These are phyloP conservation scores for Barnardius zonarius DNA, from an alignment of 2,113 vertebrate genomes.

Conservation along the genomic window DNA sequence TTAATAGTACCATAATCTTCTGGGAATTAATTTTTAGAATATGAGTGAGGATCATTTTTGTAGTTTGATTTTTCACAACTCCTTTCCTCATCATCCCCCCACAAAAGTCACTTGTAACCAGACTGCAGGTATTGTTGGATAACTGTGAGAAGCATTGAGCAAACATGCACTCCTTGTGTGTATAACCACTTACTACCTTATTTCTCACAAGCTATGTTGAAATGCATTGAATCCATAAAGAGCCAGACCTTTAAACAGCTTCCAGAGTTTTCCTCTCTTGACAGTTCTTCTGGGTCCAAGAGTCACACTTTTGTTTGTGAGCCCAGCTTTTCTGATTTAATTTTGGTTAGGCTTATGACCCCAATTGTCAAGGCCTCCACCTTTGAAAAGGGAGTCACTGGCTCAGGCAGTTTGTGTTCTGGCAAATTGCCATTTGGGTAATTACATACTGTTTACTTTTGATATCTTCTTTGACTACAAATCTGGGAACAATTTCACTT, in stretches of 20 bases:
- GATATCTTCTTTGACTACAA: not conserved
- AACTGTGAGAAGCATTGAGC: not conserved
- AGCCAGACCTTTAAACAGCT: not conserved
- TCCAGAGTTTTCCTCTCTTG: not conserved
- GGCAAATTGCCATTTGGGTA: not conserved
- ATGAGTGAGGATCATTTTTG: not conserved
- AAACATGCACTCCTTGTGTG: not conserved
- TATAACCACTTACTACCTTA: not conserved
- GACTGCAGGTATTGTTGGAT: not conserved
- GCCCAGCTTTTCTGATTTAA: not conserved
- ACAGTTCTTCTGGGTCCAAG: not conserved
- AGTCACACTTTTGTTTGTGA: not conserved
- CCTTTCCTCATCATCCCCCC: not conserved
- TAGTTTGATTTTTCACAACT: not conserved
- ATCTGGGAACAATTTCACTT: not conserved
- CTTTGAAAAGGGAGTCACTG: not conserved
- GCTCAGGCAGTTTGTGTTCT: not conserved
- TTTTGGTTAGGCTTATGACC: not conserved
- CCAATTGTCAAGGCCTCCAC: not conserved
- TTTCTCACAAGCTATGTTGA: not conserved
- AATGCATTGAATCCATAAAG: not conserved
- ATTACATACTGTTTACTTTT: not conserved
- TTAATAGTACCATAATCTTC: not conserved
- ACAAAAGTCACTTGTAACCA: not conserved
- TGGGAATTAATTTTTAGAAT: not conserved